Evolutionary conservation across 2,888 invertebrate genomes (phyloP), one percentile per base, ranked within the genome.

Genomic region (Bombylius major): DNA sequence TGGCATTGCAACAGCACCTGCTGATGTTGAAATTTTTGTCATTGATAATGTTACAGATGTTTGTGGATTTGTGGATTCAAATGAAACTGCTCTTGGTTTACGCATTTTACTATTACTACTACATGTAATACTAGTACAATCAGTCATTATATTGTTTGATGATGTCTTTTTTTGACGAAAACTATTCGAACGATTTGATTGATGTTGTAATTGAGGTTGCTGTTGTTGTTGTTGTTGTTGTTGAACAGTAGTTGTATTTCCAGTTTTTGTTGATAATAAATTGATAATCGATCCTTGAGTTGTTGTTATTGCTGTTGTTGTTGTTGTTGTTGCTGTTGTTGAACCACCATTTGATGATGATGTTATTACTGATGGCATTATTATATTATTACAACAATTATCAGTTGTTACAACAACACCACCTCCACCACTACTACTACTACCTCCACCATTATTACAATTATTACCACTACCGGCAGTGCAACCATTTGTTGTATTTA

Each of bases 341-440:
- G 59, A 23, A 3, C 23, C 23, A 23, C 23, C 23, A 23, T 23
- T 67, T 69, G 32, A 69, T 70, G 54, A 67, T 69, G 32, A 69
- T 70, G 54, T 70, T 69, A 14, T 39, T 39, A 23, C 23, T 23
- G 23, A 23, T 23, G 23, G 23, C 23, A 23, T 23, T 23, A 23
- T 23, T 23, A 23, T 23, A 23, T 23, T 23, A 23, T 23, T 23
- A 23, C 23, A 23, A 49, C 49, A 44, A 44, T 5, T 42, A 8
- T 13, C 11, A 36, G 14, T 45, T 9, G 53, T 33, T 47, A 50
- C 23, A 51, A 50, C 23, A 51, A 53, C 12, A 46, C 52, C 53
- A 47, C 55, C 53, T 31, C 45, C 54, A 56, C 57, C 59, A 11
- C 58, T 58, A 55, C 60, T 56, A 45, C 57, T 59, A 32, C 56